phyloP scores from a whole-genome alignment of 1,140 invertebrate genomes.

The Macrobrachium rosenbergii region DNA sequence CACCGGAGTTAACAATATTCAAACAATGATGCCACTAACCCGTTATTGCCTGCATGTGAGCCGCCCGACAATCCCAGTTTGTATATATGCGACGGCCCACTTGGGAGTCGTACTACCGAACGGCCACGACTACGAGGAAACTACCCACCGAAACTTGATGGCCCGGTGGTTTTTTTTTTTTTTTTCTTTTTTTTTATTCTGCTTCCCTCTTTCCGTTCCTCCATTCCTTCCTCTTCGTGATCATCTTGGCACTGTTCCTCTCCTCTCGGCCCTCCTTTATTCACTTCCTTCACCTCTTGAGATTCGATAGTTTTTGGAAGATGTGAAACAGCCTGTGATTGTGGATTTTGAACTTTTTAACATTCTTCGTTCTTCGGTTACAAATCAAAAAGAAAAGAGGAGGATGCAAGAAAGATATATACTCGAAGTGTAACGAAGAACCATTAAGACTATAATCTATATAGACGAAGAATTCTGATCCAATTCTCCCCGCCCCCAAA shows the following conservation, averaged over 20 bases:
- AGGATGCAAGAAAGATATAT: too few species aligned
- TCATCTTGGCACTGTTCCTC: neutral
- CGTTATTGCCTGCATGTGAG: constrained; percentile 44
- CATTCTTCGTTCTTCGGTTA: neutral
- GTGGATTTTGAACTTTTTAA: neutral
- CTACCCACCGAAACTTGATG: constrained; percentile 43
- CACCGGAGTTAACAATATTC: constrained; percentile 50
- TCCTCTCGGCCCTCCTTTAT: too few species aligned
- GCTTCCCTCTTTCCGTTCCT: neutral
- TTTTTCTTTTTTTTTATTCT: too few species aligned
- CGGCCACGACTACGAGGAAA: constrained; percentile 35
- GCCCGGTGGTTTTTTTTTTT: constrained; percentile 44
- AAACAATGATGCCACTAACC: constrained; percentile 59
- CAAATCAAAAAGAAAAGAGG: too few species aligned
- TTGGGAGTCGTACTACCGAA: constrained; percentile 40
- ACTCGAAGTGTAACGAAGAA: too few species aligned
- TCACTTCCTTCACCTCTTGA: too few species aligned
- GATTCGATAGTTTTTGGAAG: too few species aligned
- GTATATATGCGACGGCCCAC: constrained; percentile 46
- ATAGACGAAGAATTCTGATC: constrained; percentile 45
- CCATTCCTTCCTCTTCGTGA: neutral
- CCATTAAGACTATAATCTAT: too few species aligned
- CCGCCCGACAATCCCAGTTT: constrained; percentile 20
- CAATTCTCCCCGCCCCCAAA: constrained; percentile 11
- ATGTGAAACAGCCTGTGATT: neutral